Conservation (phyloP, 2,113 vertebrate species). For the Peromyscus leucopus region DNA sequence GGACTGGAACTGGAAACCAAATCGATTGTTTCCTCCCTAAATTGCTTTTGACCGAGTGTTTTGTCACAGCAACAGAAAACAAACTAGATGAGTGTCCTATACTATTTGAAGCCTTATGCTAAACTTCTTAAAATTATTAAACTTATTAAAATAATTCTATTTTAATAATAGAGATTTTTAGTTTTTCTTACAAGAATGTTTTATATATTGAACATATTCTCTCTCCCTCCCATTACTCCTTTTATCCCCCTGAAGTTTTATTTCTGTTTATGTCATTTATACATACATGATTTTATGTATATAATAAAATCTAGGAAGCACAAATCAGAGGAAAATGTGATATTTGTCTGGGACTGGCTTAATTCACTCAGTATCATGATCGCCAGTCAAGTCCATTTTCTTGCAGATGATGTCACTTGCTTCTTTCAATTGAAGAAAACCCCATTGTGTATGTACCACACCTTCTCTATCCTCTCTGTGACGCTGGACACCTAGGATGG, state of each 20-base stretch:
- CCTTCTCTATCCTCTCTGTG: no score
- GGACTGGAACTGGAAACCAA: background rate
- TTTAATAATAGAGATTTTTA: background rate
- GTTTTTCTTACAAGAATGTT: background rate
- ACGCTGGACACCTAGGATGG: no score
- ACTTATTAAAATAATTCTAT: no score
- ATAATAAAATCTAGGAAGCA: background rate
- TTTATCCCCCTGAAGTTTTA: background rate
- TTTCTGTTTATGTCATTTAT: background rate
- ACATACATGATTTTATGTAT: background rate
- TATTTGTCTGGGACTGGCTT: background rate
- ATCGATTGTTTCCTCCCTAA: background rate
- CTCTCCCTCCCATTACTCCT: background rate
- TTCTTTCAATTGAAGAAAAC: background rate
- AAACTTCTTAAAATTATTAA: background rate
- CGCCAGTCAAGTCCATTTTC: no score
- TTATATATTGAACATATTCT: background rate
- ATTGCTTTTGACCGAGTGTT: background rate
- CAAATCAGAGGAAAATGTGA: background rate
- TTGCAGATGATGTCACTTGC: background rate
- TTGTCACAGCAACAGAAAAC: background rate
- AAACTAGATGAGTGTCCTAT: background rate
- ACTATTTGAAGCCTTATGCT: background rate
- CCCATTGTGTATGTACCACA: background rate
- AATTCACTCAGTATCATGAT: background rate